A percentile compares a stretch with the other conserved stretches of the same genome.
Conservation (phyloP, 2,797 vertebrate genomes). For the Eulemur albifrons region DNA sequence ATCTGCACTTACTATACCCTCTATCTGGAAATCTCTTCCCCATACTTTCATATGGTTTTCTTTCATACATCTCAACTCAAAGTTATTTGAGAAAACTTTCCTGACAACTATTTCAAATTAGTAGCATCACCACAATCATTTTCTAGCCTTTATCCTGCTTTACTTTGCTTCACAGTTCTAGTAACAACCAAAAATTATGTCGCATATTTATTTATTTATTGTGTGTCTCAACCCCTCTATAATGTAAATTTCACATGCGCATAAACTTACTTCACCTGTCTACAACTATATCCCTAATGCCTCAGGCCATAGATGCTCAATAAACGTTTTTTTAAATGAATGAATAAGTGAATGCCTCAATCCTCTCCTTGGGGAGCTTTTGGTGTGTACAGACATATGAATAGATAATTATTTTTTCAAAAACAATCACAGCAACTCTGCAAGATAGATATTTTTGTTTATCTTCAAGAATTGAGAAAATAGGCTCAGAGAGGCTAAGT, state of each 20-base stretch:
- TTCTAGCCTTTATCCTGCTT: neutral
- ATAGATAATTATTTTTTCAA: neutral
- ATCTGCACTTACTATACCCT: neutral
- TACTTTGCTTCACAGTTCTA: neutral
- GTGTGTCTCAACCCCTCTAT: neutral
- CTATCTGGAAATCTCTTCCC: neutral
- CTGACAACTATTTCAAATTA: constrained; percentile 27
- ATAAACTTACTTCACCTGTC: neutral
- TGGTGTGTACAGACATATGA: neutral
- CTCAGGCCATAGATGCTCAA: neutral
- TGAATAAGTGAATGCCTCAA: neutral
- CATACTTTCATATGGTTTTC: neutral
- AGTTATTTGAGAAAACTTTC: neutral
- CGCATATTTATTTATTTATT: neutral
- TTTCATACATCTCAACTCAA: neutral
- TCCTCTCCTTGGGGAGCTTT: neutral
- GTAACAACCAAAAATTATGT: neutral
- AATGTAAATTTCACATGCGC: neutral
- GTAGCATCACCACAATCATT: neutral
- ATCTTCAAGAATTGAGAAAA: constrained; percentile 1
- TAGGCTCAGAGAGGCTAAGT: constrained; percentile 2
- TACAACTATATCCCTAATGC: neutral
- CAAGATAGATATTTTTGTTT: neutral
- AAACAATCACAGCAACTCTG: neutral
- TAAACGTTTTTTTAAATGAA: constrained; percentile 25